A percentile compares a stretch with the other conserved stretches of the same genome.
Evolutionary conservation across 2,888 invertebrate species (phyloP).

Genomic region (Acholoe squamosa): DNA sequence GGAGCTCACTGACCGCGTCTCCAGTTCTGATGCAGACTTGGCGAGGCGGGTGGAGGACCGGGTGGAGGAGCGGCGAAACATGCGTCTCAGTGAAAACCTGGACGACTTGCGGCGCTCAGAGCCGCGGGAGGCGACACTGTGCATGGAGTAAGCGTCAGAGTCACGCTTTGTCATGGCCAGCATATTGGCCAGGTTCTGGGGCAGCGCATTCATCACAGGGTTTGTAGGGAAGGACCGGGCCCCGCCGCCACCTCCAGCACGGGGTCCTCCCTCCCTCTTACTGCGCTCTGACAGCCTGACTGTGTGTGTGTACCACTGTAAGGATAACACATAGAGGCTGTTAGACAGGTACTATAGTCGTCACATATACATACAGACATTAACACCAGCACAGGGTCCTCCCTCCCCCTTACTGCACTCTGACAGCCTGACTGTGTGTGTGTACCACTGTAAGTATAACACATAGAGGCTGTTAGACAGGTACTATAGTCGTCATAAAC

Average conservation of each 20-base stretch:
- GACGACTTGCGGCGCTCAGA: constrained; percentile 65
- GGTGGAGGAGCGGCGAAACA: constrained; percentile 65
- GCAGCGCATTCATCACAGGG: constrained; percentile 33
- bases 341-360: too few relatives aligned
- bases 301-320: too few relatives aligned
- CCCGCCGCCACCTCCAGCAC: background rate
- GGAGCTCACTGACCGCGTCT: constrained; percentile 58
- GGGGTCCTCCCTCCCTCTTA: background rate
- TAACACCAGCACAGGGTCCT: too few relatives aligned
- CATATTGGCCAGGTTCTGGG: constrained; percentile 58
- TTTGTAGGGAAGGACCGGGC: background rate
- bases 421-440: too few relatives aligned
- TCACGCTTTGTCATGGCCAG: constrained; percentile 68
- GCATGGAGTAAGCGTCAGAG: constrained; percentile 66
- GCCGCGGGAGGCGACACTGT: constrained; percentile 64
- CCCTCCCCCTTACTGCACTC: too few relatives aligned
- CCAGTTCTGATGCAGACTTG: constrained; percentile 63
- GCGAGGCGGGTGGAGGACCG: constrained; percentile 56
- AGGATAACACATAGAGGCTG: too few relatives aligned
- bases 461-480: too few relatives aligned
- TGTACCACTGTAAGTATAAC: too few relatives aligned
- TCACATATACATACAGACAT: too few relatives aligned
- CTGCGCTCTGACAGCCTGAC: too few relatives aligned
- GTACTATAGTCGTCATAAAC: too few relatives aligned
- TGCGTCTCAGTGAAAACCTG: constrained; percentile 68